These are phyloP conservation scores for Leptosomus discolor DNA, from an alignment of 2,113 vertebrate species.

Conservation along the genomic window DNA sequence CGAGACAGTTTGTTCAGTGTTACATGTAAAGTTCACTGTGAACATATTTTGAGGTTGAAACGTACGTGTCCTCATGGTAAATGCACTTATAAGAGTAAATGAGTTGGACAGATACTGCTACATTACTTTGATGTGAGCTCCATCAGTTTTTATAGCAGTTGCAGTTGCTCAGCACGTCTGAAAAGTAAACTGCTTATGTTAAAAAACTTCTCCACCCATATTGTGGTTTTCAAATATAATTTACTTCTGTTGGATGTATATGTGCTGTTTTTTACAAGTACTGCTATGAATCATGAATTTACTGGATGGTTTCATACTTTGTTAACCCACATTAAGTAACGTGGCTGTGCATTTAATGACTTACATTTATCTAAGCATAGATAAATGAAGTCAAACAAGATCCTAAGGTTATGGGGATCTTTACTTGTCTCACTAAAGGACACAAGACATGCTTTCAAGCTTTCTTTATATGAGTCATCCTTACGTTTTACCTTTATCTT, in stretches of 20 bases:
- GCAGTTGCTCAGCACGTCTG: background rate
- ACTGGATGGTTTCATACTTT: background rate
- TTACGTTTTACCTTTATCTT: conserved; percentile 9
- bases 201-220: background rate
- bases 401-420: background rate
- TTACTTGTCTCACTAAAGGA: background rate
- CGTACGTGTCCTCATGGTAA: background rate
- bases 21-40: background rate
- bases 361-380: background rate
- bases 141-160: background rate
- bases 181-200: background rate
- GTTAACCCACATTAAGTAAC: background rate
- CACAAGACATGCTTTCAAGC: background rate
- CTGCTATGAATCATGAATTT: conserved; percentile 17
- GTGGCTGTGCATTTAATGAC: background rate
- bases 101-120: background rate
- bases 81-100: background rate
- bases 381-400: background rate
- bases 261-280: background rate
- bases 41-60: background rate
- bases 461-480: background rate
- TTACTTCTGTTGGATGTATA: background rate
- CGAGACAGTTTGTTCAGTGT: background rate
- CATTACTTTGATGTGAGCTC: background rate
- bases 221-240: background rate